phyloP scores from a whole-genome alignment of 1,140 invertebrate genomes.

The Copidosoma floridanum region DNA sequence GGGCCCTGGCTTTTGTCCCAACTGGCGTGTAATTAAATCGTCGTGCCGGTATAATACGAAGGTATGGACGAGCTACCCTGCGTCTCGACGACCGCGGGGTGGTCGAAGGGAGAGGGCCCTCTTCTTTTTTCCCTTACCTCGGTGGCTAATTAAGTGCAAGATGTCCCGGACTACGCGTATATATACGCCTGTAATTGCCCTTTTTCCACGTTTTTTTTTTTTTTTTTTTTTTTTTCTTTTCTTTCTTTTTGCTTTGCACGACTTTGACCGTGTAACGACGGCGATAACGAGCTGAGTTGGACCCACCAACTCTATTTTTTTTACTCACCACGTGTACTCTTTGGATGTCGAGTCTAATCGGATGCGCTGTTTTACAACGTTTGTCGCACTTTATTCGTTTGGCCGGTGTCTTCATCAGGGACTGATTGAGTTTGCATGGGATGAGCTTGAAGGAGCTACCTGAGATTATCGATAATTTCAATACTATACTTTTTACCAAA shows the following conservation, averaged over 20 bases:
- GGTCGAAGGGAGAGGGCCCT: too few relatives aligned
- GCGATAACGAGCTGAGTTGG: background rate
- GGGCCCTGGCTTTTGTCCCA: background rate
- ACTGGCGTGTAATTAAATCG: conserved; percentile 21
- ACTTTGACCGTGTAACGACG: conserved; percentile 9
- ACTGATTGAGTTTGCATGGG: too few relatives aligned
- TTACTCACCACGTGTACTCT: background rate
- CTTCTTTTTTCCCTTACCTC: background rate
- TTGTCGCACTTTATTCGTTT: background rate
- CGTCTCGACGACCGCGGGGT: background rate
- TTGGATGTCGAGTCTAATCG: background rate
- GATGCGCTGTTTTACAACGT: conserved; percentile 15
- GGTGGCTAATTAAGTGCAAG: conserved; percentile 25
- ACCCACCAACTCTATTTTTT: background rate
- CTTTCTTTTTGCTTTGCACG: too few relatives aligned
- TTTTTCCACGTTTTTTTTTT: conserved; percentile 21
- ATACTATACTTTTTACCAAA: background rate
- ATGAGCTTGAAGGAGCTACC: too few relatives aligned
- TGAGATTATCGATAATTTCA: too few relatives aligned
- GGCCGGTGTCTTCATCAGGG: too few relatives aligned
- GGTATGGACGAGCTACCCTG: too few relatives aligned
- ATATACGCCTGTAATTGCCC: conserved; percentile 15
- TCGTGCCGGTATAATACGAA: too few relatives aligned
- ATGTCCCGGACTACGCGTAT: background rate
- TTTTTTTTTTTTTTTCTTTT: too few relatives aligned